Percentiles rank a stretch among this genome's conserved stretches.
Conservation (phyloP, 2,888 invertebrate species). For the Drosophila bunnanda region DNA sequence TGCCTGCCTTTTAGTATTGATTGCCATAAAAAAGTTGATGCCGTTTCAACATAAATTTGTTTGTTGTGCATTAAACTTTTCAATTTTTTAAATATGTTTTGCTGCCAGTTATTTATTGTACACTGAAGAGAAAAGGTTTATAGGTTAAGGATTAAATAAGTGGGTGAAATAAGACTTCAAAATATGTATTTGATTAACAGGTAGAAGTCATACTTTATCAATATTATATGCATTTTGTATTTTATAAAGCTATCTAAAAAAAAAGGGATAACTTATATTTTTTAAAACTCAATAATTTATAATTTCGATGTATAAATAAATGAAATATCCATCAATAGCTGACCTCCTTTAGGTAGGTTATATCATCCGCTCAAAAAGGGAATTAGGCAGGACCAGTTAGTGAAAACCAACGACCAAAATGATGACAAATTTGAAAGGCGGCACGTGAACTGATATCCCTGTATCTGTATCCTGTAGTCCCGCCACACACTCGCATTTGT, state of each 20-base stretch:
- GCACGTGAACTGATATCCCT: slow-evolving; percentile 11
- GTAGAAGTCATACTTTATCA: not conserved
- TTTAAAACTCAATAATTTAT: not conserved
- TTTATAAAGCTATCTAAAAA: not conserved
- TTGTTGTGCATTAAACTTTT: slow-evolving; percentile 42
- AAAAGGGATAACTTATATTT: too few species aligned
- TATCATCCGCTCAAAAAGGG: slow-evolving; percentile 8
- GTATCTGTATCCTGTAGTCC: slow-evolving; percentile 4
- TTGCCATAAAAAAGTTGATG: slow-evolving; percentile 51
- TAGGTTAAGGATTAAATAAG: not conserved
- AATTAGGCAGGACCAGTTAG: slow-evolving; percentile 7
- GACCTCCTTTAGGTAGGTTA: slow-evolving; percentile 5
- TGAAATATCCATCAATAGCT: slow-evolving; percentile 24
- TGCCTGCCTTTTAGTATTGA: slow-evolving; percentile 34
- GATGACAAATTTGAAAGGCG: slow-evolving; percentile 65
- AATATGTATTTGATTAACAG: too few species aligned
- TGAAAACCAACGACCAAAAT: slow-evolving; percentile 50
- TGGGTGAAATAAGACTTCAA: not conserved
- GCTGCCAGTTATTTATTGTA: slow-evolving; percentile 4
- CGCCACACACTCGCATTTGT: slow-evolving; percentile 57
- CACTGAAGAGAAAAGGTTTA: not conserved
- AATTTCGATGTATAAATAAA: slow-evolving; percentile 16
- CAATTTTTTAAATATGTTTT: slow-evolving; percentile 49
- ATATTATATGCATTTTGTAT: not conserved
- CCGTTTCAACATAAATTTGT: slow-evolving; percentile 33